phyloP scores from a whole-genome alignment of 2,888 invertebrate species.

The Megamerina dolium region DNA sequence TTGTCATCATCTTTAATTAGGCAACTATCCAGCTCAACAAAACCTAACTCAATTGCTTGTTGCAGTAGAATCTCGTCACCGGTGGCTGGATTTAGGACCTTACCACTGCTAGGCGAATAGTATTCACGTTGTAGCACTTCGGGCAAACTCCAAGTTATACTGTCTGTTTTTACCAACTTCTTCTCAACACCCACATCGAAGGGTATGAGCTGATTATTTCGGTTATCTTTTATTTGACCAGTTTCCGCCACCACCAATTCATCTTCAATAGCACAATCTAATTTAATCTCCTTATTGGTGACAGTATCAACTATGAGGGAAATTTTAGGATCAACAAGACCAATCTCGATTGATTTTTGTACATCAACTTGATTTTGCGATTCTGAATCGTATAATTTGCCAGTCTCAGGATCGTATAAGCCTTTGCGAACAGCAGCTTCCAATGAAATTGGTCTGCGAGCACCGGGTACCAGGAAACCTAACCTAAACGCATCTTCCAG shows the following conservation, averaged over 20 bases:
- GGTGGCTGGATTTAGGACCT: slow-evolving; percentile 70
- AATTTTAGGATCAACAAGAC: slow-evolving; percentile 74
- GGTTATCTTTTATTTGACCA: slow-evolving; percentile 68
- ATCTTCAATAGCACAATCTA: slow-evolving; percentile 67
- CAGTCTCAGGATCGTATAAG: slow-evolving; percentile 63
- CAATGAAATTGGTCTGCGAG: slow-evolving; percentile 68
- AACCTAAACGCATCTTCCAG: slow-evolving; percentile 65
- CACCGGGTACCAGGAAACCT: slow-evolving; percentile 63
- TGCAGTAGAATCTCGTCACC: slow-evolving; percentile 68
- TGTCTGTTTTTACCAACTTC: slow-evolving; percentile 65
- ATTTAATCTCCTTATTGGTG: slow-evolving; percentile 63
- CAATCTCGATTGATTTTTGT: slow-evolving; percentile 69
- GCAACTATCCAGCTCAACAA: slow-evolving; percentile 66
- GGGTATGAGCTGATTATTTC: slow-evolving; percentile 62
- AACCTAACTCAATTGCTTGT: slow-evolving; percentile 66
- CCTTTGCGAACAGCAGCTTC: slow-evolving; percentile 68
- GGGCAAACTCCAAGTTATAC: slow-evolving; percentile 64
- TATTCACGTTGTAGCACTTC: slow-evolving; percentile 72
- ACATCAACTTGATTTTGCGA: slow-evolving; percentile 67
- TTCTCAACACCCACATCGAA: slow-evolving; percentile 65
- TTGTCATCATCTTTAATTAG: slow-evolving; percentile 68
- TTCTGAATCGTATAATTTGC: slow-evolving; percentile 66
- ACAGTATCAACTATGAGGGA: slow-evolving; percentile 74
- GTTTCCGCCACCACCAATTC: slow-evolving; percentile 64
- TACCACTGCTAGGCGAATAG: slow-evolving; percentile 67